Conservation (phyloP, 2,888 invertebrate species). For the Pheosia gnoma region DNA sequence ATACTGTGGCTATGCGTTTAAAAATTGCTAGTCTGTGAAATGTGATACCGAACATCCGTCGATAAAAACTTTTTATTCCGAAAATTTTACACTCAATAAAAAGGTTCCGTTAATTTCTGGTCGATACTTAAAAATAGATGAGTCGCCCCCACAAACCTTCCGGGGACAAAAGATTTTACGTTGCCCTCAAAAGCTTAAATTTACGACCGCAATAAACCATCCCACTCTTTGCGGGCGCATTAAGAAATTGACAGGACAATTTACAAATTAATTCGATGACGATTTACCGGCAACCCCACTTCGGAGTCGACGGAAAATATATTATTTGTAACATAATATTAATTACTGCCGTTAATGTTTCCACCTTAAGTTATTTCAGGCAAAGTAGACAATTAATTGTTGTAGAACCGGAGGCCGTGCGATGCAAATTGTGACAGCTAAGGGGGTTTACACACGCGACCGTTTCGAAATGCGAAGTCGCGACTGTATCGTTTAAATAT, state of each 20-base stretch:
- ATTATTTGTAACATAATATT: conserved; percentile 51
- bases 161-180: conserved; percentile 1
- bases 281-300: conserved; percentile 49
- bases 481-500: background rate
- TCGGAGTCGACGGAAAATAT: conserved; percentile 43
- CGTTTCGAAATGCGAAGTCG: background rate
- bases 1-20: too few relatives aligned
- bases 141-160: background rate
- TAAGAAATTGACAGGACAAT: conserved; percentile 40
- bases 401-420: conserved; percentile 29
- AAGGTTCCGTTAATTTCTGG: background rate
- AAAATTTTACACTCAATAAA: too few relatives aligned
- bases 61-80: too few relatives aligned
- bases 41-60: too few relatives aligned
- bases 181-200: background rate
- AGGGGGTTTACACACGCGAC: conserved; percentile 28
- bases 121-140: background rate
- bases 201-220: conserved; percentile 6
- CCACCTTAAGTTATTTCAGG: conserved; percentile 45
- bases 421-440: conserved; percentile 46
- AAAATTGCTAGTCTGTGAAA: too few relatives aligned
- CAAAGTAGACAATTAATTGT: conserved; percentile 49
- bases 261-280: conserved; percentile 34
- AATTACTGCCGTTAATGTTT: conserved; percentile 48
- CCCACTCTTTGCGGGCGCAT: conserved; percentile 9